These are phyloP conservation scores for Harpagoxenus sublaevis DNA, from an alignment of 2,888 invertebrate species.

Conservation along the genomic window DNA sequence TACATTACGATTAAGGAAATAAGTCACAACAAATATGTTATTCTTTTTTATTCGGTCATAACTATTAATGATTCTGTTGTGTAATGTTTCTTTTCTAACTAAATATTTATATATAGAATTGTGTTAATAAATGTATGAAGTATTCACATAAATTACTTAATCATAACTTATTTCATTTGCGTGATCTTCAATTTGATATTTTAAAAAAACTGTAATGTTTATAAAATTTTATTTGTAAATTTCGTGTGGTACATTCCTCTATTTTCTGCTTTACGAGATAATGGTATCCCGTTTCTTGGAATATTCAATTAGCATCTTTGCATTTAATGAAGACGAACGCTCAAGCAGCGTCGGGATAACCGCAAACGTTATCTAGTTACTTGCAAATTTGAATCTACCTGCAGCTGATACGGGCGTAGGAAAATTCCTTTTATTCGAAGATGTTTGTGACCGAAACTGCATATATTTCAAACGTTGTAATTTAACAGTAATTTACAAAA, in stretches of 20 bases:
- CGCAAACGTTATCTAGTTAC: slow-evolving; percentile 47
- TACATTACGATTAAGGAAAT: neutral
- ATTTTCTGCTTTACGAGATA: slow-evolving; percentile 11
- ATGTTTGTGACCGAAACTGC: neutral
- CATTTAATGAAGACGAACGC: slow-evolving; percentile 44
- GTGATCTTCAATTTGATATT: neutral
- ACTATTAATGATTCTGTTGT: neutral
- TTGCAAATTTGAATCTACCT: slow-evolving; percentile 26
- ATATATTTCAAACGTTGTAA: neutral
- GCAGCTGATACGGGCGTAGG: neutral
- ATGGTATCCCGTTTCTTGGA: slow-evolving; percentile 12
- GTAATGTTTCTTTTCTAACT: neutral
- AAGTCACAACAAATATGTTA: neutral
- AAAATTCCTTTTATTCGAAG: slow-evolving; percentile 2
- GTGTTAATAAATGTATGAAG: neutral
- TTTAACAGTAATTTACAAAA: neutral
- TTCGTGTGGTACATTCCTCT: neutral
- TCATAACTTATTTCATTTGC: neutral
- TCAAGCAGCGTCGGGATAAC: slow-evolving; percentile 13
- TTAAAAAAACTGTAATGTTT: neutral
- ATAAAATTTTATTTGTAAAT: slow-evolving; percentile 8
- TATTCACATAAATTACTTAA: neutral
- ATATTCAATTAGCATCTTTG: slow-evolving; percentile 48
- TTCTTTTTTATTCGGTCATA: neutral
- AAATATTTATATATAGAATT: neutral